phyloP scores from a whole-genome alignment of 2,797 vertebrate species.

The Nannoperca obscura region DNA sequence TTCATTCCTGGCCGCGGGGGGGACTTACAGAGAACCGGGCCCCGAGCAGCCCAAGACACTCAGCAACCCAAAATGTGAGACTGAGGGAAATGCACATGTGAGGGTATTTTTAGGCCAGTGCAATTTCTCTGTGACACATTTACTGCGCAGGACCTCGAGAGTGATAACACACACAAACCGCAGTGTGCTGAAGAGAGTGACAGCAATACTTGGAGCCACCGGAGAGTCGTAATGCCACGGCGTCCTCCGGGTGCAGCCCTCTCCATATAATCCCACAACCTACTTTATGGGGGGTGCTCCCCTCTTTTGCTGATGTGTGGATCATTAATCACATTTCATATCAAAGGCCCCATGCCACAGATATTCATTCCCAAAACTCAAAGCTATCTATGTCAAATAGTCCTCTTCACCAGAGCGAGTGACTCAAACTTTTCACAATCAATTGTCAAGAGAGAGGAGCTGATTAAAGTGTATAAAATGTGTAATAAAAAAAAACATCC shows the following conservation, averaged over 20 bases:
- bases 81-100: slow-evolving; percentile 51
- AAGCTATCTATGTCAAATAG: slow-evolving; percentile 54
- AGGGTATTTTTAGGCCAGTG: slow-evolving; percentile 76
- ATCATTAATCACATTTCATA: slow-evolving; percentile 80
- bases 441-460: slow-evolving; percentile 25
- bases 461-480: not conserved
- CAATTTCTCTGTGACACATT: slow-evolving; percentile 76
- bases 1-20: slow-evolving; percentile 31
- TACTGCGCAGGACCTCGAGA: slow-evolving; percentile 74
- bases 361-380: slow-evolving; percentile 59
- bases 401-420: slow-evolving; percentile 15
- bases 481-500: slow-evolving; percentile 8
- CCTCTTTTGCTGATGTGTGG: slow-evolving; percentile 56
- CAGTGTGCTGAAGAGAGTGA: slow-evolving; percentile 65
- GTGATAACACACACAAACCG: slow-evolving; percentile 70
- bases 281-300: slow-evolving; percentile 58
- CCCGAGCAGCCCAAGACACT: slow-evolving; percentile 39
- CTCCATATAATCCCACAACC: slow-evolving; percentile 72
- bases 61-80: slow-evolving; percentile 47
- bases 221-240: slow-evolving; percentile 75
- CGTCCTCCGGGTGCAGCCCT: slow-evolving; percentile 65
- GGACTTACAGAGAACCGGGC: slow-evolving; percentile 15
- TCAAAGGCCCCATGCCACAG: slow-evolving; percentile 66
- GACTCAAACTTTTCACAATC: slow-evolving; percentile 44
- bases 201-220: slow-evolving; percentile 68